Percentiles rank a stretch among this genome's conserved stretches.
phyloP scores from a whole-genome alignment of 2,113 vertebrate genomes.

The Apus apus region DNA sequence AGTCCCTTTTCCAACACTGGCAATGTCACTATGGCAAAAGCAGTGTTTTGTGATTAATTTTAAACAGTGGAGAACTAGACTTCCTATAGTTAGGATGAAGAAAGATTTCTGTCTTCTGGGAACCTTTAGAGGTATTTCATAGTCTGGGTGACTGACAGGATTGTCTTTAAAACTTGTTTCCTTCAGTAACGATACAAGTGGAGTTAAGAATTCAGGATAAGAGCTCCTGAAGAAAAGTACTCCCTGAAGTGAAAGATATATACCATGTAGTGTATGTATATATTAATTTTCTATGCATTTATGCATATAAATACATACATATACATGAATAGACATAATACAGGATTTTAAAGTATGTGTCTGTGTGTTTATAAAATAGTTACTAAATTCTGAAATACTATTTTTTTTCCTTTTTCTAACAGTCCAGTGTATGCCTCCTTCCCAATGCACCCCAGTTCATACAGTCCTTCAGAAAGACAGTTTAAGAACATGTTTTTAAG shows the following conservation, averaged over 20 bases:
- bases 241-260: neutral
- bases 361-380: neutral
- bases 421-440: neutral
- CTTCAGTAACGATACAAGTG: neutral
- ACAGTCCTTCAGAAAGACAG: neutral
- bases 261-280: too few relatives aligned
- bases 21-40: neutral
- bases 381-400: neutral
- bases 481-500: neutral
- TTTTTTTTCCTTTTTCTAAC: neutral
- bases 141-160: neutral
- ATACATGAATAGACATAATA: neutral
- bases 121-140: neutral
- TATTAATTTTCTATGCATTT: neutral
- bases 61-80: neutral
- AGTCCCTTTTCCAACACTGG: neutral
- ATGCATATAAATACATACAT: too few relatives aligned
- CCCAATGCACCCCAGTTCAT: neutral
- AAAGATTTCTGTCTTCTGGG: neutral
- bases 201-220: neutral
- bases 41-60: constrained; percentile 3
- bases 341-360: neutral
- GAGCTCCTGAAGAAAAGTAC: neutral
- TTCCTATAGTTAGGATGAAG: neutral
- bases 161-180: neutral